Evolutionary conservation across 2,888 invertebrate species (phyloP).

Genomic region (Cancer borealis): DNA sequence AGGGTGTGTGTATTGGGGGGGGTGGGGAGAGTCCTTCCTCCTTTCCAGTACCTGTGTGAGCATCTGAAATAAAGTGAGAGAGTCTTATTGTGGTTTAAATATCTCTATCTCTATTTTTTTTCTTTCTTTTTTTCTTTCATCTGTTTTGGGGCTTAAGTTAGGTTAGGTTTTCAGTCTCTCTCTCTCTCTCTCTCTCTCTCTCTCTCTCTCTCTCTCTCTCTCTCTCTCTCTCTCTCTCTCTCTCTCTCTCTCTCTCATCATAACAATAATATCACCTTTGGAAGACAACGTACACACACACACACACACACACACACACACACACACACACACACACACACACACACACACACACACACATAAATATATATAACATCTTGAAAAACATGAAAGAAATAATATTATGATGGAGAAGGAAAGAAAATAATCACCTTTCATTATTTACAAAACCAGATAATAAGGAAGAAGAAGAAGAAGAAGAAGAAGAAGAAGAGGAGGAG

Average conservation of each 20-base stretch:
- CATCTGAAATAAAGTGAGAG: slow-evolving; percentile 58
- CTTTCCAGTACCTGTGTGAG: slow-evolving; percentile 50
- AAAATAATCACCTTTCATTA: neutral
- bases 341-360: slow-evolving; percentile 44
- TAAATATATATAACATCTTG: neutral
- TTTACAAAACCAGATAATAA: neutral
- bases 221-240: slow-evolving; percentile 42
- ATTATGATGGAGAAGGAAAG: neutral
- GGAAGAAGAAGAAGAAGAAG: neutral
- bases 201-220: slow-evolving; percentile 29
- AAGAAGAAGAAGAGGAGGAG: too few relatives aligned
- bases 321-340: slow-evolving; percentile 47
- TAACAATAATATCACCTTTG: too few relatives aligned
- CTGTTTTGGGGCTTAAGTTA: too few relatives aligned
- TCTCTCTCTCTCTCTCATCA: neutral
- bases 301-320: slow-evolving; percentile 27
- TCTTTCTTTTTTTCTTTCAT: too few relatives aligned
- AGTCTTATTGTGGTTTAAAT: neutral
- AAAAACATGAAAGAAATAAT: neutral
- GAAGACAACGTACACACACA: neutral
- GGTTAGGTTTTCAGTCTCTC: too few relatives aligned
- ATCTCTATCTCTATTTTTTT: too few relatives aligned
- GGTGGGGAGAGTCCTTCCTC: neutral
- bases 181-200: neutral
- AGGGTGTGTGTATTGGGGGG: too few relatives aligned